These are phyloP conservation scores for Leptopilina myrica DNA, from an alignment of 2,888 invertebrate genomes.

Conservation along the genomic window DNA sequence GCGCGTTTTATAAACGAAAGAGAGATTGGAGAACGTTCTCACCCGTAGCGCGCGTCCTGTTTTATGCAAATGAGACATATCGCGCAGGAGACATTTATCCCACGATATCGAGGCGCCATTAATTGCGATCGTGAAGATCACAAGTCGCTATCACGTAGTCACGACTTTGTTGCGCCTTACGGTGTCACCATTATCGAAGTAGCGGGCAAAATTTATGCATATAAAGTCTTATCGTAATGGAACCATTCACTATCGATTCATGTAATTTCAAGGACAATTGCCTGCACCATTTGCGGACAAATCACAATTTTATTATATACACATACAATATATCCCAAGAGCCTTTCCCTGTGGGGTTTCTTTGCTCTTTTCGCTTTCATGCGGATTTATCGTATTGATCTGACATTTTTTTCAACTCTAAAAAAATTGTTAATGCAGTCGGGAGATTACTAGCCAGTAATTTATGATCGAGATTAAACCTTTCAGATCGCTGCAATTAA, in stretches of 20 bases:
- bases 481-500: constrained; percentile 16
- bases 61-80: constrained; percentile 66
- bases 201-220: constrained; percentile 42
- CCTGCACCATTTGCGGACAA: constrained; percentile 51
- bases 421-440: constrained; percentile 10
- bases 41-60: constrained; percentile 62
- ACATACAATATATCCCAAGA: neutral
- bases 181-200: constrained; percentile 54
- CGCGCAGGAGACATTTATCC: constrained; percentile 68
- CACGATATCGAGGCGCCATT: constrained; percentile 67
- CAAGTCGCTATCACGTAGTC: constrained; percentile 53
- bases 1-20: constrained; percentile 44
- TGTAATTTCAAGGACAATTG: constrained; percentile 57
- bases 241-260: constrained; percentile 55
- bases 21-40: constrained; percentile 57
- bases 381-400: constrained; percentile 31
- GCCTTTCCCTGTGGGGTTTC: constrained; percentile 26
- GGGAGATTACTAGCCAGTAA: constrained; percentile 26
- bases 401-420: constrained; percentile 14
- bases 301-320: constrained; percentile 51
- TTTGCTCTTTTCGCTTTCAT: constrained; percentile 37
- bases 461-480: constrained; percentile 19
- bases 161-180: constrained; percentile 56
- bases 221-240: constrained; percentile 45
- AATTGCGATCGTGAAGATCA: constrained; percentile 66